These are phyloP conservation scores for Chelon auratus DNA, from an alignment of 2,797 vertebrate genomes.

Conservation along the genomic window DNA sequence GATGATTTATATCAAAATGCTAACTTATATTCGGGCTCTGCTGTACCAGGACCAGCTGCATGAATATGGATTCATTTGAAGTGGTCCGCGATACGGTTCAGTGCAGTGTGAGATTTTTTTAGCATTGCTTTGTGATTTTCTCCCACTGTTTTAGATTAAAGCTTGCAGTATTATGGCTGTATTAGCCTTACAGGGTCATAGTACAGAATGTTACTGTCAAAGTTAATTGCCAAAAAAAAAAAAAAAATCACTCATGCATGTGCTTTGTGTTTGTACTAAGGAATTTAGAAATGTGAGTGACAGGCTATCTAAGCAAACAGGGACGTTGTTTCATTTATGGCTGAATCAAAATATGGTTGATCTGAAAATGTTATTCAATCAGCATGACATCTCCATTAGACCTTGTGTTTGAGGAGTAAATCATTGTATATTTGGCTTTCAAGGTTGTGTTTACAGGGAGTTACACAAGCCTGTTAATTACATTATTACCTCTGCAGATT, in stretches of 20 bases:
- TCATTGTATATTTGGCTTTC: not conserved
- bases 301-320: not conserved
- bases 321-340: not conserved
- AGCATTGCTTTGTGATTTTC: not conserved
- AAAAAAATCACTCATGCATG: too few species aligned
- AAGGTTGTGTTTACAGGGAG: not conserved
- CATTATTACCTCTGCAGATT: not conserved
- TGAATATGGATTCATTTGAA: not conserved
- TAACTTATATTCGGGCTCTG: not conserved
- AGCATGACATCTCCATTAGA: not conserved
- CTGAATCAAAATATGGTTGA: not conserved
- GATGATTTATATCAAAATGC: not conserved
- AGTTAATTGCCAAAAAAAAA: not conserved
- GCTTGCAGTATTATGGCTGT: not conserved
- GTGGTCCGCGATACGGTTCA: not conserved
- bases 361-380: not conserved
- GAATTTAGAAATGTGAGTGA: not conserved
- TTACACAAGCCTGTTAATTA: not conserved
- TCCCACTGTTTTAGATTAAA: not conserved
- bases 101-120: not conserved
- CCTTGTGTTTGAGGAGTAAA: not conserved
- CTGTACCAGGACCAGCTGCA: too few species aligned
- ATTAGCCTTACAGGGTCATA: not conserved
- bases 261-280: not conserved
- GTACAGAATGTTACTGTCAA: not conserved